These are phyloP conservation scores for Peromyscus attwateri DNA, from an alignment of 2,797 vertebrate genomes.

Conservation along the genomic window DNA sequence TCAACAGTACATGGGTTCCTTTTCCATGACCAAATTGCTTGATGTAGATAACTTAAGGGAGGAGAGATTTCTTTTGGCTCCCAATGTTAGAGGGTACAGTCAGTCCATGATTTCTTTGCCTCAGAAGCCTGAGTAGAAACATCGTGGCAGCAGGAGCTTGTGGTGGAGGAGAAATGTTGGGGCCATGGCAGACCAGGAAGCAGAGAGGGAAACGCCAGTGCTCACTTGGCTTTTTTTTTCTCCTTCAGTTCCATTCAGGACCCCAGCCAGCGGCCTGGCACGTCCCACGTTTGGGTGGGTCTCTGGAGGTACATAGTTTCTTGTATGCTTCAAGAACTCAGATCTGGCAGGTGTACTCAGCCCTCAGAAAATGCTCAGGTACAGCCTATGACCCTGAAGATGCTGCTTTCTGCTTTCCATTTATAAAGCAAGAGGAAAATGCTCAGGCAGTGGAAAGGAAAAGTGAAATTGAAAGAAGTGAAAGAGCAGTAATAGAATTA, in stretches of 20 bases:
- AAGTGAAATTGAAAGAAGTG: not conserved
- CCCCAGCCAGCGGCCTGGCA: not conserved
- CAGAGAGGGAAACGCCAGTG: not conserved
- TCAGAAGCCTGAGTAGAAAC: not conserved
- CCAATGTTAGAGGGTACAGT: not conserved
- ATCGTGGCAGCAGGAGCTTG: not conserved
- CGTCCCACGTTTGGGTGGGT: not conserved
- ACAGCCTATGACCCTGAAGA: not conserved
- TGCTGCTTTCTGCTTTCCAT: constrained; percentile 20
- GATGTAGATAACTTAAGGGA: not conserved
- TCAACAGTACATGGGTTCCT: not conserved
- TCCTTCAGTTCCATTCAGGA: not conserved
- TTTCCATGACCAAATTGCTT: not conserved
- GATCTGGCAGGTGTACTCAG: not conserved
- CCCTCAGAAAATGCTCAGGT: not conserved
- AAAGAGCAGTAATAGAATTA: not conserved
- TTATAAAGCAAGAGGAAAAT: constrained; percentile 39
- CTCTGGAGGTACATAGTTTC: not conserved
- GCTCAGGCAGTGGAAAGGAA: constrained; percentile 10
- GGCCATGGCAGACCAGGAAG: not conserved
- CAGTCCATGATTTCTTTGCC: not conserved
- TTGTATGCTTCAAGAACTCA: not conserved
- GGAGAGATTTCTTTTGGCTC: not conserved
- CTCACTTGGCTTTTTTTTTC: not conserved
- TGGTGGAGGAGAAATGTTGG: not conserved